These are phyloP conservation scores for Steinernema khuongi DNA, from an alignment of 1,140 invertebrate genomes.

Conservation along the genomic window DNA sequence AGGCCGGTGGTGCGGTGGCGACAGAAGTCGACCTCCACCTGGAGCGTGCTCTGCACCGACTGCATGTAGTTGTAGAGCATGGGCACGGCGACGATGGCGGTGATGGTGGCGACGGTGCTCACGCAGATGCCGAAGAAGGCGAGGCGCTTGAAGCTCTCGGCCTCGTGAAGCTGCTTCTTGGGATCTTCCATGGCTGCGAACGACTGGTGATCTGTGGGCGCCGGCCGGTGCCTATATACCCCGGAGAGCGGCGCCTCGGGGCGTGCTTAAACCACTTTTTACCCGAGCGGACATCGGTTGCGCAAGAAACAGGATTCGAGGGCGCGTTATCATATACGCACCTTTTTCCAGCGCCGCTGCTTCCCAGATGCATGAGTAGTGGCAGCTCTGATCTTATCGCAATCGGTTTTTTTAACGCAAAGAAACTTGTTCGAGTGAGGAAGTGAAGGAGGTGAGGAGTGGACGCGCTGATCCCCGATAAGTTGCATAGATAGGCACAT, in stretches of 20 bases:
- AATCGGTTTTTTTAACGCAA: too few relatives aligned
- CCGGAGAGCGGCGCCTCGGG: neutral
- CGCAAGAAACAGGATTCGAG: neutral
- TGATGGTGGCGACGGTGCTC: constrained; percentile 36
- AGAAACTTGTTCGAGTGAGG: too few relatives aligned
- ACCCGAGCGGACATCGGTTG: neutral
- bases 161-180: constrained; percentile 12
- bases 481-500: too few relatives aligned
- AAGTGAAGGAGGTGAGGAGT: too few relatives aligned
- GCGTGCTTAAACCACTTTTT: neutral
- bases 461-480: too few relatives aligned
- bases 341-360: neutral
- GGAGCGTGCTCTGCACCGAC: constrained; percentile 36
- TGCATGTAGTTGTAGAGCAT: constrained; percentile 45
- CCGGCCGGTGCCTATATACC: neutral
- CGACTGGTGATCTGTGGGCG: neutral
- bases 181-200: neutral
- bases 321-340: neutral
- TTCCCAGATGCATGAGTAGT: neutral
- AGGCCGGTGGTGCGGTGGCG: constrained; percentile 32
- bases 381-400: neutral
- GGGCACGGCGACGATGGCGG: constrained; percentile 37
- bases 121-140: constrained; percentile 42
- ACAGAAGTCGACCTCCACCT: constrained; percentile 42
- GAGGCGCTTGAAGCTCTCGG: constrained; percentile 32